Conservation (phyloP, 2,797 vertebrate species). For the Alcedo quadribrachys region DNA sequence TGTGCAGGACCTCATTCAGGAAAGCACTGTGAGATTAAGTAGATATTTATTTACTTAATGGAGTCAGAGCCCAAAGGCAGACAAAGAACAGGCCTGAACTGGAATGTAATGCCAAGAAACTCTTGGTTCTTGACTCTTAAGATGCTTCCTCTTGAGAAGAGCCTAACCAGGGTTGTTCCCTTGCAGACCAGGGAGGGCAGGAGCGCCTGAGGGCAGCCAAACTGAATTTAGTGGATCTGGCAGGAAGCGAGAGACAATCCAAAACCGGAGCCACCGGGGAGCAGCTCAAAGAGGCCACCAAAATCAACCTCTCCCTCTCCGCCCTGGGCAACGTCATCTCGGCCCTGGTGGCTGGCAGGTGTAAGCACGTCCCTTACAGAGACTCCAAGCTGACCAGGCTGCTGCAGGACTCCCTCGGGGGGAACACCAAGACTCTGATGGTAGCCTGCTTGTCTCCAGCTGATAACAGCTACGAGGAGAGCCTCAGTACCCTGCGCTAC, state of each 20-base stretch:
- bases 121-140: background rate
- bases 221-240: conserved; percentile 91
- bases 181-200: conserved; percentile 77
- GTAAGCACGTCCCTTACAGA: conserved; percentile 87
- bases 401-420: conserved; percentile 91
- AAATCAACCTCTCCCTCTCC: conserved; percentile 92
- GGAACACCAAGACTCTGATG: conserved; percentile 91
- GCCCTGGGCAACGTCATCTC: conserved; percentile 92
- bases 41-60: background rate
- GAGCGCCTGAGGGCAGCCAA: conserved; percentile 89
- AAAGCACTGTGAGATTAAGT: background rate
- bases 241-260: conserved; percentile 92
- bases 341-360: conserved; percentile 86
- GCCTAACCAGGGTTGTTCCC: background rate
- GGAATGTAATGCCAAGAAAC: fast-evolving
- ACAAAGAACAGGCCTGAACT: background rate
- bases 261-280: conserved; percentile 90
- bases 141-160: background rate
- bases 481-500: conserved; percentile 87
- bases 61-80: background rate
- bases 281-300: conserved; percentile 89
- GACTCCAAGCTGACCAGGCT: conserved; percentile 92
- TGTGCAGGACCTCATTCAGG: background rate
- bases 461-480: conserved; percentile 90
- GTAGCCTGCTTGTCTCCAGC: conserved; percentile 90